Percentiles rank a stretch among this genome's conserved stretches.
Conservation (phyloP, 2,888 invertebrate genomes). For the Idaea aversata region DNA sequence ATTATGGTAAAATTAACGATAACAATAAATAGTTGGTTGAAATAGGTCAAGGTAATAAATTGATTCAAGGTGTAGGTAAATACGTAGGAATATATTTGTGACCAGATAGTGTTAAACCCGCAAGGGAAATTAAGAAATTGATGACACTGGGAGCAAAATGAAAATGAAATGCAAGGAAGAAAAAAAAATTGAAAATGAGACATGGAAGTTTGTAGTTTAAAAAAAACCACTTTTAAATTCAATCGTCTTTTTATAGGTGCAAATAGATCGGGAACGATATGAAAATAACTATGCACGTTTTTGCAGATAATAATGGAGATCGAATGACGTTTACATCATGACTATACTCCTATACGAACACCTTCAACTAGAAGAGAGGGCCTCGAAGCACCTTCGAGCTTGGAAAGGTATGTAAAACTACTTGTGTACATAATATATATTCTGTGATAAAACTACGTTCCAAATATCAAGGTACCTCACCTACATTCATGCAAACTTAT, state of each 20-base stretch:
- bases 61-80: background rate
- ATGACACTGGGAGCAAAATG: too few species aligned
- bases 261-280: too few species aligned
- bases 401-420: slow-evolving; percentile 63
- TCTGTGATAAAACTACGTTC: too few species aligned
- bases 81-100: background rate
- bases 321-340: slow-evolving; percentile 47
- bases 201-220: too few species aligned
- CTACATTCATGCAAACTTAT: too few species aligned
- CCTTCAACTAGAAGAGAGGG: slow-evolving; percentile 60
- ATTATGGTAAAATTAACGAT: background rate
- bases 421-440: background rate
- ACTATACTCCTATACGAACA: slow-evolving; percentile 65
- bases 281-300: background rate
- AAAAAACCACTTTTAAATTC: too few species aligned
- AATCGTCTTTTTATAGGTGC: too few species aligned
- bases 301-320: slow-evolving; percentile 47
- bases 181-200: too few species aligned
- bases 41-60: background rate
- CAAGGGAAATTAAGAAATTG: too few species aligned
- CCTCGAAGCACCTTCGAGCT: slow-evolving; percentile 54
- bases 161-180: too few species aligned
- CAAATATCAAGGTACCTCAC: too few species aligned
- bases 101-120: too few species aligned
- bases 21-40: background rate